These are phyloP conservation scores for Heterotilapia buettikoferi DNA, from an alignment of 2,113 vertebrate species.

Conservation along the genomic window DNA sequence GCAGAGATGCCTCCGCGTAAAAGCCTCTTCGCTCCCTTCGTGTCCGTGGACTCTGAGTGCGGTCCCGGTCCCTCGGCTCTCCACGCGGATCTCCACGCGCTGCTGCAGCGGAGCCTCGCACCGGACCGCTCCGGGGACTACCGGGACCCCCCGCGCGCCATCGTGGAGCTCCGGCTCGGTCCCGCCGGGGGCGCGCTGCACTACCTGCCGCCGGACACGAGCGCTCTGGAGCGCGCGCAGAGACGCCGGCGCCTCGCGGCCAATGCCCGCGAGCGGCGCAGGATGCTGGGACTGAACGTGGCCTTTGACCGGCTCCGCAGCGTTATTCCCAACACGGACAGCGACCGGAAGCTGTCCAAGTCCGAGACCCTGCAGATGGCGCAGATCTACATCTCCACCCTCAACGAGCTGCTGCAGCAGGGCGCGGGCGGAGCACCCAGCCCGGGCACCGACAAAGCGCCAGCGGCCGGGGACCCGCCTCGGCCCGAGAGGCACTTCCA, in stretches of 20 bases:
- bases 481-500: neutral
- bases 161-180: slow-evolving; percentile 58
- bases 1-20: slow-evolving; percentile 49
- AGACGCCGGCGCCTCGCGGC: slow-evolving; percentile 73
- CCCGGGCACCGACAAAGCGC: neutral
- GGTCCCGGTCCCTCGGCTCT: neutral
- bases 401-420: slow-evolving; percentile 69
- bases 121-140: slow-evolving; percentile 31
- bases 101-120: slow-evolving; percentile 24
- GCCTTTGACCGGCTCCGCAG: slow-evolving; percentile 80
- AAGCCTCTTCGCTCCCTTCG: slow-evolving; percentile 28
- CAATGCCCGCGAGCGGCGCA: slow-evolving; percentile 77
- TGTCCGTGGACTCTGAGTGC: neutral
- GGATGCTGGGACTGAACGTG: slow-evolving; percentile 78
- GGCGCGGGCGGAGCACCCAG: neutral
- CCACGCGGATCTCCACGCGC: slow-evolving; percentile 29
- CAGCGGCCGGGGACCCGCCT: neutral
- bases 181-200: slow-evolving; percentile 25
- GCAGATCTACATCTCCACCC: slow-evolving; percentile 77
- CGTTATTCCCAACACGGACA: slow-evolving; percentile 76
- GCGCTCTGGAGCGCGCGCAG: slow-evolving; percentile 58
- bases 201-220: slow-evolving; percentile 49
- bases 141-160: slow-evolving; percentile 35
- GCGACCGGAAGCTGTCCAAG: slow-evolving; percentile 76
- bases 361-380: slow-evolving; percentile 82